Evolutionary conservation across 2,113 vertebrate genomes (phyloP).

Genomic region (Ciconia stormi): DNA sequence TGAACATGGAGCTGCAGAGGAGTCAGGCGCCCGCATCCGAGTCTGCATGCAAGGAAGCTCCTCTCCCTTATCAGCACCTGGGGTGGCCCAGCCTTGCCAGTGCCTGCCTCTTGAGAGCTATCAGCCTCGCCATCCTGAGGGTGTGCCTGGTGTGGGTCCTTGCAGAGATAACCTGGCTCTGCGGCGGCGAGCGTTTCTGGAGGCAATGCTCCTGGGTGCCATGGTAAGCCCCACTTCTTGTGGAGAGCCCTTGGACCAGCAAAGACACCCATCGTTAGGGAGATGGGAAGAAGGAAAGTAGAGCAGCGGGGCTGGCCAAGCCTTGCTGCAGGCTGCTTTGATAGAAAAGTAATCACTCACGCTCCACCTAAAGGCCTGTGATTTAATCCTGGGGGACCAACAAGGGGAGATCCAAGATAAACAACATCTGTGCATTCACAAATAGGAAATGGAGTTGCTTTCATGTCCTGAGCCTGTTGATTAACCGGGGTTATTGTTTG

Average conservation of each 20-base stretch:
- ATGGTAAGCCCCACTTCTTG: fast-evolving
- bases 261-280: neutral
- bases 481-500: conserved; percentile 29
- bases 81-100: neutral
- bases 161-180: neutral
- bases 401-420: conserved; percentile 60
- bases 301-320: neutral
- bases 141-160: neutral
- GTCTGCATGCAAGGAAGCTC: neutral
- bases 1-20: neutral
- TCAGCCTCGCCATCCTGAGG: neutral
- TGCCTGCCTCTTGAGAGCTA: neutral
- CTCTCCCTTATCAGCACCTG: neutral
- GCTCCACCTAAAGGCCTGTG: neutral
- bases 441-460: conserved; percentile 70
- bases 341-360: neutral
- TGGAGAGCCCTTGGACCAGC: neutral
- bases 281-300: neutral
- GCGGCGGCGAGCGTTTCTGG: neutral
- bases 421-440: conserved; percentile 73
- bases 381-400: conserved; percentile 14
- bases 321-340: neutral
- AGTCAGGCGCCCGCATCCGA: neutral
- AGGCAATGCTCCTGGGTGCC: neutral
- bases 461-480: conserved; percentile 57